Evolutionary conservation across 2,888 invertebrate genomes (phyloP).

Genomic region (Tetragnatha montana): DNA sequence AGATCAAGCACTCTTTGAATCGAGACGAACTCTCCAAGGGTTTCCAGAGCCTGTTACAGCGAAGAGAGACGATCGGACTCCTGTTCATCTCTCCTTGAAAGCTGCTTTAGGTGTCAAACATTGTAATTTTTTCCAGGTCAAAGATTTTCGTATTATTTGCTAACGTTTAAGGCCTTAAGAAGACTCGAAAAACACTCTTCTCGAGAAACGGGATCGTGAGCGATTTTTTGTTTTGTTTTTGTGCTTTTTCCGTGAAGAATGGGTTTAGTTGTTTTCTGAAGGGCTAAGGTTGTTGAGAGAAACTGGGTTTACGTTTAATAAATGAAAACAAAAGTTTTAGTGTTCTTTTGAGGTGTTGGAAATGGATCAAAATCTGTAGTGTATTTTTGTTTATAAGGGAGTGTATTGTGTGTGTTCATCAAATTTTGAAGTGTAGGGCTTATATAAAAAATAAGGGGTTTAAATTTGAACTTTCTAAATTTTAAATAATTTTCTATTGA

Average conservation of each 20-base stretch:
- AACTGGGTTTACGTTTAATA: not conserved
- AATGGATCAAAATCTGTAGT: too few species aligned
- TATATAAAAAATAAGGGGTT: too few species aligned
- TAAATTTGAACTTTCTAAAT: too few species aligned
- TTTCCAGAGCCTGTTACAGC: not conserved
- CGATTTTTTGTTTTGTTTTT: not conserved
- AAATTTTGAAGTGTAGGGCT: too few species aligned
- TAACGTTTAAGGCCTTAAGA: not conserved
- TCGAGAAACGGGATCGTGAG: not conserved
- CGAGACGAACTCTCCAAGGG: not conserved
- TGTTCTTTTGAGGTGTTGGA: too few species aligned
- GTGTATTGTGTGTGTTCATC: too few species aligned
- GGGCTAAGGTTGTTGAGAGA: not conserved
- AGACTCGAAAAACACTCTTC: not conserved
- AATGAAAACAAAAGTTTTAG: not conserved
- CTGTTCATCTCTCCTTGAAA: not conserved
- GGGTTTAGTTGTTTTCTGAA: not conserved
- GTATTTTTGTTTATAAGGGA: too few species aligned
- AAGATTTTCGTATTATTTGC: not conserved
- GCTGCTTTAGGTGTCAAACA: not conserved
- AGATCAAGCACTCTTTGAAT: conserved; percentile 1
- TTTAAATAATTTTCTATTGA: too few species aligned
- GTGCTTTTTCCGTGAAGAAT: not conserved
- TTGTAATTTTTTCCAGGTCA: not conserved
- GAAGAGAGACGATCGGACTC: not conserved